phyloP scores from a whole-genome alignment of 2,888 invertebrate species.

The Thymelicus acteon region DNA sequence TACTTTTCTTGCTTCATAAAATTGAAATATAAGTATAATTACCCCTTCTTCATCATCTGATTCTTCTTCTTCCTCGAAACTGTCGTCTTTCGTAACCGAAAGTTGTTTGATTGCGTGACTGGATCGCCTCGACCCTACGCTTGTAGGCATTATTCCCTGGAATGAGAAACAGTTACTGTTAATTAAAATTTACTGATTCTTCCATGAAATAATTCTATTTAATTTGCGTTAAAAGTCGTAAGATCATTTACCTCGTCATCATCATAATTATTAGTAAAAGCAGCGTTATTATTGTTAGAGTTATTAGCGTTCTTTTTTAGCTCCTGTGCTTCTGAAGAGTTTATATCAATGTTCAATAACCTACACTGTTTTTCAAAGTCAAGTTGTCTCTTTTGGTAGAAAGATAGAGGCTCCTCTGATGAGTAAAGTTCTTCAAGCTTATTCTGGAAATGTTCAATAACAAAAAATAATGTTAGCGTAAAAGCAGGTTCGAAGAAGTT shows the following conservation, averaged over 20 bases:
- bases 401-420: constrained; percentile 76
- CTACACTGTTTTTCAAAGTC: constrained; percentile 80
- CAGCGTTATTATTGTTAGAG: constrained; percentile 61
- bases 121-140: constrained; percentile 76
- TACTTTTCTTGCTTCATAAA: not conserved
- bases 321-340: constrained; percentile 70
- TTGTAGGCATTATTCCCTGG: constrained; percentile 79
- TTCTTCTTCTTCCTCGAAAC: constrained; percentile 82
- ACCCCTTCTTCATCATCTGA: constrained; percentile 81
- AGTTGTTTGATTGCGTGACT: constrained; percentile 81
- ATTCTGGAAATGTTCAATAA: constrained; percentile 61
- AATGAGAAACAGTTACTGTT: constrained; percentile 44
- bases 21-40: constrained; percentile 39
- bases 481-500: constrained; percentile 22
- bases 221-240: not conserved
- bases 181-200: not conserved
- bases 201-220: too few relatives aligned
- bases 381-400: constrained; percentile 75
- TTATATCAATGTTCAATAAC: constrained; percentile 71
- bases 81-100: constrained; percentile 80
- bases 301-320: constrained; percentile 54
- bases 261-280: constrained; percentile 60
- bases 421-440: constrained; percentile 60
- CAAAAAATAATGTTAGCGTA: constrained; percentile 38
- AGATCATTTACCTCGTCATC: constrained; percentile 43